Percentiles rank a stretch among this genome's conserved stretches.
phyloP scores from a whole-genome alignment of 1,140 invertebrate species.

The Carposina sasakii region DNA sequence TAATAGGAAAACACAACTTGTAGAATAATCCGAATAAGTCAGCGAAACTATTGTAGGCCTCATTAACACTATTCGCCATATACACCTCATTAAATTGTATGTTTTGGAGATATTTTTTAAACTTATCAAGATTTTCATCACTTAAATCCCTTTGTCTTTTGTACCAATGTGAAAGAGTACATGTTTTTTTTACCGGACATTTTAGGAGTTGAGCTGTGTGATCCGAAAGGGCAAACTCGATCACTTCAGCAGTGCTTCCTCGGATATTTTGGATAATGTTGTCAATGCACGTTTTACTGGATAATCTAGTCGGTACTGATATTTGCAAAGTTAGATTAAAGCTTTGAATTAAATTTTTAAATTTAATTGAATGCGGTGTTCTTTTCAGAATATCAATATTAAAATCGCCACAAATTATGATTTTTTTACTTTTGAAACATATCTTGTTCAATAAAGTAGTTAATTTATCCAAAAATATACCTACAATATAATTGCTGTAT shows the following conservation, averaged over 20 bases:
- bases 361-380: neutral
- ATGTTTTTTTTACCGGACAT: neutral
- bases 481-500: neutral
- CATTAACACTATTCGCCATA: neutral
- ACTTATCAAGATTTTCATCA: neutral
- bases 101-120: neutral
- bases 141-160: neutral
- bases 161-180: neutral
- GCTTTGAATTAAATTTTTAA: neutral
- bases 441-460: neutral
- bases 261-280: neutral
- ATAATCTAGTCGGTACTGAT: neutral
- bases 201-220: neutral
- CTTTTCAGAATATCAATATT: neutral
- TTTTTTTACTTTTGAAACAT: neutral
- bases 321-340: neutral
- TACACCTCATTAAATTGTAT: neutral
- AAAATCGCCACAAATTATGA: neutral
- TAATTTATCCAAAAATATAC: neutral
- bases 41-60: neutral
- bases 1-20: neutral
- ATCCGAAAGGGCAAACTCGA: neutral
- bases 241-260: neutral
- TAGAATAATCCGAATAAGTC: neutral
- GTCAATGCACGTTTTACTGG: conserved; percentile 4